Evolutionary conservation across 2,888 invertebrate species (phyloP), one percentile per base, ranked within the genome.

Genomic region (Trichogramma evanescens): DNA sequence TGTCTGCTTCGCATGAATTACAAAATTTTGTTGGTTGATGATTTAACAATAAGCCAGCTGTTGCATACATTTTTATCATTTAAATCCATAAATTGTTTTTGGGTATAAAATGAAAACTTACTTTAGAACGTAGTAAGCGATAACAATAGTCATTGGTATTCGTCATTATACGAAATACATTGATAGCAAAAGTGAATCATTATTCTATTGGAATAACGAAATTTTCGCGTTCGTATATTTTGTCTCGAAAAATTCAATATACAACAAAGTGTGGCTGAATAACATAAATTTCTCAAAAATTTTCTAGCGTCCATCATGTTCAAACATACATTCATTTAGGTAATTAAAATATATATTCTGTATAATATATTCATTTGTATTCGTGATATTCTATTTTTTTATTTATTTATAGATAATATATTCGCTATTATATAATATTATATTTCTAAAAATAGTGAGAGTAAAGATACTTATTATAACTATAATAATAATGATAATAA

Each of bases 391-490:
- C 62, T 62, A 62, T 59, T 58, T 53, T 49, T 59, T n/a, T 3
- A 9, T 9, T 45, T 9, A 45, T 45, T 45, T 9, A 45, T 45
- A 45, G n/a, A 45, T 9, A 45, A 9, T 45, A 9, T 45, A 26
- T 26, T 26, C 26, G 26, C 26, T 26, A 26, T 26, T 26, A 26
- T 58, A 49, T 61, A 59, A 64, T 66, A 69, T 67, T 66, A 68
- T 67, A 67, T 61, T 67, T 65, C 65, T 65, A 65, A 64, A 66
- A 64, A 67, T 69, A 69, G 67, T 67, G 68, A 68, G 69, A 68
- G 68, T 67, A 68, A 68, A 65, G 67, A 68, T 70, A 68, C 68
- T 68, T 67, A 62, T 65, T 67, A 65, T 66, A 67, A 65, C 62
- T 66, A 58, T 68, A 65, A 60, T 62, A 66, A 67, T 67, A 67